Conservation (phyloP, 1,140 invertebrate species). For the Euglossa dilemma region DNA sequence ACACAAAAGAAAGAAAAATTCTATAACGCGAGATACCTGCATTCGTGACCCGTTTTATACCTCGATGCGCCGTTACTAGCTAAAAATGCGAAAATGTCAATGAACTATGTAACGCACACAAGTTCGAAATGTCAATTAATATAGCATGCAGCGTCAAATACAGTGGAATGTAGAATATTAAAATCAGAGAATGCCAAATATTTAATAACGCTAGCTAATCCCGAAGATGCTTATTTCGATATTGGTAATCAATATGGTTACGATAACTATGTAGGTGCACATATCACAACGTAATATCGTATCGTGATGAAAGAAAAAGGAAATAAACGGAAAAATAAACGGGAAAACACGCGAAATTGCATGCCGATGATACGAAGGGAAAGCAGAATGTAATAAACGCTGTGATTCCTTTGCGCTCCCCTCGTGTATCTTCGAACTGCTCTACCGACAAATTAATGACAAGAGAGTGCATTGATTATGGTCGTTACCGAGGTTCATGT, state of each 20-base stretch:
- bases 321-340: not conserved
- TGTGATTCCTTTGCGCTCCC: no score
- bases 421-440: no score
- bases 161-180: conserved; percentile 37
- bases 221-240: not conserved
- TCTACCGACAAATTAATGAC: no score
- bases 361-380: no score
- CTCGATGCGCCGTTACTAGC: not conserved
- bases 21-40: no score
- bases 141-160: not conserved
- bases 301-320: not conserved
- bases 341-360: no score
- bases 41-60: not conserved
- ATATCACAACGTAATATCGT: not conserved
- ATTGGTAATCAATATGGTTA: not conserved
- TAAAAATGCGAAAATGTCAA: conserved; percentile 2
- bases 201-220: conserved; percentile 14
- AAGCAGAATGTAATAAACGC: no score
- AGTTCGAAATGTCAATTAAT: conserved; percentile 26
- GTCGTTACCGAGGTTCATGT: no score
- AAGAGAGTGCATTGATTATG: no score
- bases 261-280: not conserved
- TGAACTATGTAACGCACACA: not conserved
- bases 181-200: conserved; percentile 32
- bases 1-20: no score